phyloP scores from a whole-genome alignment of 1,140 invertebrate genomes.

The Drosophila virilis region DNA sequence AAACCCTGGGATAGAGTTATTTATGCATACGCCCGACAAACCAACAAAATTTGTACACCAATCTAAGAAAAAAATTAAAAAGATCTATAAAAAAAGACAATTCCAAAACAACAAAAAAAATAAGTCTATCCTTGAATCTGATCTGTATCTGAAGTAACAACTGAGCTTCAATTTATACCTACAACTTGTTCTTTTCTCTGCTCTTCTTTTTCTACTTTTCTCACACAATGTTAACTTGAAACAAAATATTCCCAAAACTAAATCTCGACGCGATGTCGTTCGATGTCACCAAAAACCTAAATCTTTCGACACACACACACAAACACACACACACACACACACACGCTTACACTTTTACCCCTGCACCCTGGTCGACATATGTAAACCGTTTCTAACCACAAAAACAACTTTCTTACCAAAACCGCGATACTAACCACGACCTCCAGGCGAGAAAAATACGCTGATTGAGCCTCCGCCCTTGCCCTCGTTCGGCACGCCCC shows the following conservation, averaged over 20 bases:
- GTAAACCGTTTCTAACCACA: conserved; percentile 46
- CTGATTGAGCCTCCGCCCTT: conserved; percentile 78
- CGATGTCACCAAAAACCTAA: conserved; percentile 13
- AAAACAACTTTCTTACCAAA: conserved; percentile 42
- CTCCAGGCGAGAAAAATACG: conserved; percentile 80
- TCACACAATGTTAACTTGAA: conserved; percentile 53
- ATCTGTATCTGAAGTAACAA: conserved; percentile 41
- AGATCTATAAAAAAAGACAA: neutral
- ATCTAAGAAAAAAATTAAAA: conserved; percentile 10
- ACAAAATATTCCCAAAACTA: conserved; percentile 4
- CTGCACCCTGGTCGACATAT: conserved; percentile 30
- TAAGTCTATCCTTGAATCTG: conserved; percentile 45
- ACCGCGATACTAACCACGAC: neutral
- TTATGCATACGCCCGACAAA: conserved; percentile 13
- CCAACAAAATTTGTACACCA: conserved; percentile 10
- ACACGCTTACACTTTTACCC: conserved; percentile 1
- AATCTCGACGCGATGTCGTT: conserved; percentile 18
- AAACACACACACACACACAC: conserved; percentile 15
- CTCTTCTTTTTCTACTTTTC: conserved; percentile 77
- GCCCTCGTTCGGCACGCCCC: conserved; percentile 80
- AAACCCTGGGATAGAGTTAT: conserved; percentile 54
- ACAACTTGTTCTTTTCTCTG: conserved; percentile 80
- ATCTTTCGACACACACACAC: conserved; percentile 10
- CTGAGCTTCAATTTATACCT: conserved; percentile 55
- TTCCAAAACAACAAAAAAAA: conserved; percentile 7